Percentiles rank a stretch among this genome's conserved stretches.
Evolutionary conservation across 2,888 invertebrate species (phyloP).

Genomic region (Agonopterix subpropinquella): DNA sequence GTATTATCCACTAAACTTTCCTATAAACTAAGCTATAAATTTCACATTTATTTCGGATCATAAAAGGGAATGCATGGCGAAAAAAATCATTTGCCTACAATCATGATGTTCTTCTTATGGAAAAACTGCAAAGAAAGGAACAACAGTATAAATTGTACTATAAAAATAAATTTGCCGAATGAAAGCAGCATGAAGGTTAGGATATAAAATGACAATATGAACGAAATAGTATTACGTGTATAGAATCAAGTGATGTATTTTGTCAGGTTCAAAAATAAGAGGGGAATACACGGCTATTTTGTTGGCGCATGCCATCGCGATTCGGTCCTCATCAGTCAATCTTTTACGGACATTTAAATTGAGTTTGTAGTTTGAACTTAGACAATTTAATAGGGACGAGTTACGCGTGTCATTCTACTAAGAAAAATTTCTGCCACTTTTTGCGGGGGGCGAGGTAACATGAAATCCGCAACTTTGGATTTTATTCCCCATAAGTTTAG

Average conservation of each 20-base stretch:
- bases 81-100: not conserved
- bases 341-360: too few species aligned
- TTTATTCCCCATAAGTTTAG: too few species aligned
- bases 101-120: not conserved
- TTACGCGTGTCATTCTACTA: too few species aligned
- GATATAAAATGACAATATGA: slow-evolving; percentile 51
- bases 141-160: slow-evolving; percentile 15
- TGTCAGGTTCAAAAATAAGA: slow-evolving; percentile 48
- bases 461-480: too few species aligned
- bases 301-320: not conserved
- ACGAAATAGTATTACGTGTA: slow-evolving; percentile 47
- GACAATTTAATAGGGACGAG: too few species aligned
- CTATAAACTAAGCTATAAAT: too few species aligned
- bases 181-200: slow-evolving; percentile 22
- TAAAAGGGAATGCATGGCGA: not conserved
- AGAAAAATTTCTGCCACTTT: too few species aligned
- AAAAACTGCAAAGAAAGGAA: not conserved
- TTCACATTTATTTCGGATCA: not conserved
- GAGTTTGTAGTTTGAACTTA: too few species aligned
- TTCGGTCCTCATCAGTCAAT: too few species aligned
- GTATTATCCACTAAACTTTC: too few species aligned
- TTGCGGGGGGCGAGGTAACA: too few species aligned
- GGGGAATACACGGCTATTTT: not conserved
- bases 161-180: slow-evolving; percentile 29
- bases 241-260: slow-evolving; percentile 42